phyloP scores from a whole-genome alignment of 2,113 vertebrate species.

The Strix uralensis region DNA sequence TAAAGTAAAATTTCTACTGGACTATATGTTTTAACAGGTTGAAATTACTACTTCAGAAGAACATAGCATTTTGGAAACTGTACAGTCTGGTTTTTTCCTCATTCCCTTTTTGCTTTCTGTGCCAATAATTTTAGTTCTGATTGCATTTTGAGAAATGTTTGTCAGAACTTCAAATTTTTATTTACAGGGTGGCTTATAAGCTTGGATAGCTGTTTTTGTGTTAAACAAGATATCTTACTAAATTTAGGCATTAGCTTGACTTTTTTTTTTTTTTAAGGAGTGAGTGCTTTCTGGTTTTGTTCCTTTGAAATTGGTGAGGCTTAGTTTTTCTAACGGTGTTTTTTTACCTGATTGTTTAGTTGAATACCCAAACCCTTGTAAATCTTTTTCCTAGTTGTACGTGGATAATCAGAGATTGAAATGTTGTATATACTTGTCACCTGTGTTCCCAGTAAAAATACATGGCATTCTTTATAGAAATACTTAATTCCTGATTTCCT shows the following conservation, averaged over 20 bases:
- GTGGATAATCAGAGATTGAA: conserved; percentile 64
- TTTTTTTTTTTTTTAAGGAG: neutral
- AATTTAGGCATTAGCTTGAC: conserved; percentile 52
- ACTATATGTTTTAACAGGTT: conserved; percentile 48
- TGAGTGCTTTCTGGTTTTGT: conserved; percentile 44
- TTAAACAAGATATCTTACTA: conserved; percentile 28
- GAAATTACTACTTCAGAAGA: conserved; percentile 58
- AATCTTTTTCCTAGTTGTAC: conserved; percentile 67
- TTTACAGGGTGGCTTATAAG: conserved; percentile 40
- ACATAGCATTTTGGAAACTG: conserved; percentile 52
- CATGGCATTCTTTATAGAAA: conserved; percentile 63
- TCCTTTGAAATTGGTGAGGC: conserved; percentile 39
- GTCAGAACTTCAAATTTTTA: conserved; percentile 26
- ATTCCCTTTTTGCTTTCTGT: conserved; percentile 65
- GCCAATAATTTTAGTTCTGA: conserved; percentile 67
- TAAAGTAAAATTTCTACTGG: conserved; percentile 59
- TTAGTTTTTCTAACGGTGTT: conserved; percentile 54
- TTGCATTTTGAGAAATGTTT: conserved; percentile 46
- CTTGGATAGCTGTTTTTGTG: conserved; percentile 36
- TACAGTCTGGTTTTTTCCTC: conserved; percentile 39
- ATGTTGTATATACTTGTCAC: conserved; percentile 70
- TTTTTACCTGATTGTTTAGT: conserved; percentile 64
- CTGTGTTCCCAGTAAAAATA: conserved; percentile 71
- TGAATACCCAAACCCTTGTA: conserved; percentile 67
- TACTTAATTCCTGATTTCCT: conserved; percentile 68